Evolutionary conservation across 1,140 invertebrate species (phyloP).

Genomic region (Brachionus manjavacas): DNA sequence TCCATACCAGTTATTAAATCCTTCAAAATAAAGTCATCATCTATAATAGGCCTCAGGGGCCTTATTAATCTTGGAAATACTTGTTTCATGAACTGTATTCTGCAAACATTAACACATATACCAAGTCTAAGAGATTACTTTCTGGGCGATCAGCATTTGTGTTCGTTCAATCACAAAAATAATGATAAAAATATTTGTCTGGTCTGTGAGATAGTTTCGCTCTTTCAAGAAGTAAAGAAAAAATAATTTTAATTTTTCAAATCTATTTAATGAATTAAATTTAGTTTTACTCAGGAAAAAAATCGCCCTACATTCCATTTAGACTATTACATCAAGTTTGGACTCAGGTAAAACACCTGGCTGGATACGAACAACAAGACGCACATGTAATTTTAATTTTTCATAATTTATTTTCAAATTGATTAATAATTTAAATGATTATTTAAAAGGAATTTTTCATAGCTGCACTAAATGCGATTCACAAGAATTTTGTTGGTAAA

Average conservation of each 20-base stretch:
- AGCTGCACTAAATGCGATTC: conserved; percentile 11
- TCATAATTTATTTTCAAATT: conserved; percentile 63
- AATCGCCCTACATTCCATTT: conserved; percentile 78
- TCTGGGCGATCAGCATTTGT: conserved; percentile 76
- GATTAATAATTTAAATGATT: neutral
- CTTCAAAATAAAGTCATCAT: neutral
- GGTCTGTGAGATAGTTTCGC: conserved; percentile 79
- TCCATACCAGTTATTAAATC: neutral
- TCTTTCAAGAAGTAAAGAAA: conserved; percentile 53
- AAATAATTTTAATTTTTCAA: conserved; percentile 37
- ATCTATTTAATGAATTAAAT: neutral
- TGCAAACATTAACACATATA: conserved; percentile 89
- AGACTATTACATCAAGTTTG: conserved; percentile 86
- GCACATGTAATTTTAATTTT: conserved; percentile 96
- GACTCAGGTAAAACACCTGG: conserved; percentile 88
- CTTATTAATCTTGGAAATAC: conserved; percentile 94
- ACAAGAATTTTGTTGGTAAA: conserved; percentile 16
- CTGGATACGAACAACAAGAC: conserved; percentile 94
- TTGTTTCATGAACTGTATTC: conserved; percentile 97
- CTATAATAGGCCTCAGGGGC: conserved; percentile 68
- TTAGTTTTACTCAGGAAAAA: conserved; percentile 84
- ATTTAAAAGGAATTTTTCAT: conserved; percentile 35
- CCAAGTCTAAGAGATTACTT: conserved; percentile 90
- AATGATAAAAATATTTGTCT: conserved; percentile 65
- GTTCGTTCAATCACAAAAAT: neutral